Conservation (phyloP, 2,888 invertebrate species). For the Operophtera brumata region DNA sequence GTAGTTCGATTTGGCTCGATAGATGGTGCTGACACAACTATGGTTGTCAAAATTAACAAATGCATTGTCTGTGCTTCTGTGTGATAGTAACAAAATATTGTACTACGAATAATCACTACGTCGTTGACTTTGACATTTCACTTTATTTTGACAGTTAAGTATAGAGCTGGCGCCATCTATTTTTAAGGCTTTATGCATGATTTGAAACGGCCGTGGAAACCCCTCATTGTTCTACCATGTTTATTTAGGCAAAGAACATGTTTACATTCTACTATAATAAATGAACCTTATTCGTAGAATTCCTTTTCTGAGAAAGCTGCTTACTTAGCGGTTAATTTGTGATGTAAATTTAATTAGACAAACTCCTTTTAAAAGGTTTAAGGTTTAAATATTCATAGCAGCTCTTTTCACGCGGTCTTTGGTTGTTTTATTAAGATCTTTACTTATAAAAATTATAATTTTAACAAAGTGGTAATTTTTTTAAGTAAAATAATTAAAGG, state of each 20-base stretch:
- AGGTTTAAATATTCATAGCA: conserved; percentile 4
- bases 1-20: no score
- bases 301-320: not conserved
- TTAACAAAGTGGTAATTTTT: conserved; percentile 34
- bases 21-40: no score
- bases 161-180: no score
- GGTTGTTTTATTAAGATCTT: conserved; percentile 26
- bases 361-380: conserved; percentile 1
- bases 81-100: not conserved
- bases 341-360: conserved; percentile 7
- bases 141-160: no score
- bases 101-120: no score
- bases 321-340: conserved; percentile 3
- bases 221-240: no score
- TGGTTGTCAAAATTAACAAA: no score
- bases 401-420: conserved; percentile 19
- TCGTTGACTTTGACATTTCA: no score
- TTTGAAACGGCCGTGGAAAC: no score
- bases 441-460: conserved; percentile 39
- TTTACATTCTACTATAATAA: not conserved
- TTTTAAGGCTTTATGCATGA: no score
- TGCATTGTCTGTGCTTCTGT: no score
- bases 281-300: not conserved
- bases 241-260: not conserved
- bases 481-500: conserved; percentile 37